Base-by-base conservation (phyloP, 2,797 vertebrate species). In the Poeciliopsis paucimaculata region DNA sequence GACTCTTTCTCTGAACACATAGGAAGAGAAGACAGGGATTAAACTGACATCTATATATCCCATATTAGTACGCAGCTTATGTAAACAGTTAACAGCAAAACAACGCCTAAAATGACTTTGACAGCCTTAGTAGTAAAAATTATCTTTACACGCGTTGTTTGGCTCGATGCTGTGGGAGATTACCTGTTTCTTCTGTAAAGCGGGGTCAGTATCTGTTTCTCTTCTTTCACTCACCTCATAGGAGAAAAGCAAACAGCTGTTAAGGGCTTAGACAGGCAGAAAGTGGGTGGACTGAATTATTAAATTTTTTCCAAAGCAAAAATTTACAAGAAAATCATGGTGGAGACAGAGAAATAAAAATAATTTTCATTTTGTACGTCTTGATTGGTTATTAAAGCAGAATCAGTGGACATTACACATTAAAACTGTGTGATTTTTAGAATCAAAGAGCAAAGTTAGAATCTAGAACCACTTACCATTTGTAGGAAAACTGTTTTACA, bases 1-100 rank as follows among this genome's bases (percentile, higher is more conserved):
- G 95, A 96, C 95, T 98, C 96, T 98, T 98, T 96, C 97, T 98
- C 97, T 98, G 96, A 95, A 91, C 76, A 88, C 86, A 92, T 92
- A 87, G 90, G 88, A 93, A 92, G 91, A 92, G 75, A 90, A 90
- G 81, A 85, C 84, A 77, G 78, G 80, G 82, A 79, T 94, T 93
- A 94, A 91, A 39, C 75, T 83, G 34, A 82, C 85, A 92, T 85
- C 86, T 84, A 91, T 26, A 41, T 83, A 86, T 82, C 76, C 83
- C 55, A 64, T 73, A 31, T 73, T 64, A 64, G 77, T 31, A 72
- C 45, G 80, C 18, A 77, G 36, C 45, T 57, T 49, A 31, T 45
- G 26, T n/a, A 13, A 75, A 70, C 72, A 75, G n/a, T 39, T 55
- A 75, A 57, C 62, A 75, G 23, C 45, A 16, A 68, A 79, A 16